Conservation (phyloP, 2,797 vertebrate genomes). For the Sylvilagus floridanus region DNA sequence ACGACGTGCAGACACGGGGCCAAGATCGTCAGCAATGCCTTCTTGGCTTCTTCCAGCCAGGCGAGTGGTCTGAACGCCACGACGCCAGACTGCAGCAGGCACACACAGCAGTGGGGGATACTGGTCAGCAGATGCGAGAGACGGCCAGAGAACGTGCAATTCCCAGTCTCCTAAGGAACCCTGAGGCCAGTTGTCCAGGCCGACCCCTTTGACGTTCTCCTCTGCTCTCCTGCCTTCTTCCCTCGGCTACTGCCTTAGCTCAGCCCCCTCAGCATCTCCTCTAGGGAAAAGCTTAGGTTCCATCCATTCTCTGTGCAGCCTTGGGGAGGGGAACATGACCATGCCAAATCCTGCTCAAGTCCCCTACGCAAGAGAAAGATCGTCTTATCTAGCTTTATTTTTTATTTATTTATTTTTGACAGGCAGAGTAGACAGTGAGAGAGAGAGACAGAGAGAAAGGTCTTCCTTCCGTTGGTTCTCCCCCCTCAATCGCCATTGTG, state of each 20-base stretch:
- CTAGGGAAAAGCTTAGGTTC: not conserved
- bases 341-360: not conserved
- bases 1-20: not conserved
- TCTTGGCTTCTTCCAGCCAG: not conserved
- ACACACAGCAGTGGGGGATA: not conserved
- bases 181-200: not conserved
- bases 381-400: not conserved
- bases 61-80: not conserved
- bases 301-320: not conserved
- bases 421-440: too few species aligned
- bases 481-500: too few species aligned
- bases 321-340: not conserved
- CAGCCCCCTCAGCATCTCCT: too few species aligned
- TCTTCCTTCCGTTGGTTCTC: too few species aligned
- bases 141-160: not conserved
- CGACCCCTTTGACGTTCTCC: rapidly evolving
- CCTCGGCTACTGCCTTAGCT: not conserved
- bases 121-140: not conserved
- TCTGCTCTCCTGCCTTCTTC: rapidly evolving
- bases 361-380: not conserved
- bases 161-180: not conserved
- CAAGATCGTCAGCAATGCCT: not conserved
- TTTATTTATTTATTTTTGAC: not conserved
- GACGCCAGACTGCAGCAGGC: not conserved
- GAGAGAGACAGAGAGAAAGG: too few species aligned